Conservation (phyloP, 2,888 invertebrate species). For the Cecidostiba fungosa region DNA sequence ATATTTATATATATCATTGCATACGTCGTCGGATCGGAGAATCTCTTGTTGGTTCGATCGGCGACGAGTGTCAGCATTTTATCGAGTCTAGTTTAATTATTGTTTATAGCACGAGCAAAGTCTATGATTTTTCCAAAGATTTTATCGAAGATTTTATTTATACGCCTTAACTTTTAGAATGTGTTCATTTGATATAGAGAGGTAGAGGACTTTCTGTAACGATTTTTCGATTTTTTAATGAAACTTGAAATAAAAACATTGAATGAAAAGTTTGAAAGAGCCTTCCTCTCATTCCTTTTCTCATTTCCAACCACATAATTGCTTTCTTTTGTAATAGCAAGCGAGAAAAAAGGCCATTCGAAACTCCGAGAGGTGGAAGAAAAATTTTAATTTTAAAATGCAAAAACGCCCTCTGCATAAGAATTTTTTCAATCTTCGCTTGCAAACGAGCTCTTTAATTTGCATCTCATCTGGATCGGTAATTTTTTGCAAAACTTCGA, state of each 20-base stretch:
- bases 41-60: background rate
- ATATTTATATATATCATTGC: background rate
- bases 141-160: conserved; percentile 30
- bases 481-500: background rate
- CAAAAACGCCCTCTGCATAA: background rate
- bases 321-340: background rate
- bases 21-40: background rate
- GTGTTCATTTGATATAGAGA: conserved; percentile 9
- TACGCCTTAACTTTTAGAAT: background rate
- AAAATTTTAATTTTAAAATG: conserved; percentile 9
- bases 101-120: conserved; percentile 8
- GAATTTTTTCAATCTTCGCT: background rate
- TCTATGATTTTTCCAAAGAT: conserved; percentile 3
- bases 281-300: background rate
- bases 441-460: background rate
- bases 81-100: conserved; percentile 29
- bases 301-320: background rate
- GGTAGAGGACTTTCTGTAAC: background rate
- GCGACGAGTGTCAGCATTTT: conserved; percentile 18
- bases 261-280: background rate
- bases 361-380: background rate
- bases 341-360: background rate
- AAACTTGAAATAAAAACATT: background rate
- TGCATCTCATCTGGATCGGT: background rate
- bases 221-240: conserved; percentile 31